phyloP scores from a whole-genome alignment of 2,797 vertebrate genomes.

The Gambelia wislizenii region DNA sequence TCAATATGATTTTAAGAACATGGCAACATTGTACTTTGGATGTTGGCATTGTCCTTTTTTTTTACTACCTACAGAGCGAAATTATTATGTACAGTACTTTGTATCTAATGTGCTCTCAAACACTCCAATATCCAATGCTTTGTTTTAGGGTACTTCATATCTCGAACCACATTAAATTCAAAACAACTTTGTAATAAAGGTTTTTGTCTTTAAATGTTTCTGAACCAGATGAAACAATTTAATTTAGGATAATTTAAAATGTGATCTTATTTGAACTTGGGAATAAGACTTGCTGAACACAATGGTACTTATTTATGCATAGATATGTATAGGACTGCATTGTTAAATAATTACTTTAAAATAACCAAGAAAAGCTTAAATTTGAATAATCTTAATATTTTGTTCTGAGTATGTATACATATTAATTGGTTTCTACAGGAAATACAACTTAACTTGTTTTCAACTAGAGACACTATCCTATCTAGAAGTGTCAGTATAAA shows the following conservation, averaged over 20 bases:
- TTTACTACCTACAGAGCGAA: neutral
- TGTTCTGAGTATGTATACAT: neutral
- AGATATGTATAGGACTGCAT: neutral
- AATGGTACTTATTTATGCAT: neutral
- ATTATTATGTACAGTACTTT: neutral
- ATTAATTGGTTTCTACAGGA: neutral
- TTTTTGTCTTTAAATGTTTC: slow-evolving; percentile 1
- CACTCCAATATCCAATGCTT: neutral
- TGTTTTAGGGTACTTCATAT: slow-evolving; percentile 29
- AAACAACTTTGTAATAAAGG: slow-evolving; percentile 35
- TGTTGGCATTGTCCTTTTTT: neutral
- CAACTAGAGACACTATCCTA: neutral
- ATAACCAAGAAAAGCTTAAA: no score
- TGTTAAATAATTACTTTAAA: neutral
- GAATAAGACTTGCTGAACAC: neutral
- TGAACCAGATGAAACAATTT: neutral
- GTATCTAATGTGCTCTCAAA: neutral
- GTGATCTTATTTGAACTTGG: neutral
- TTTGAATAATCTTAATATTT: neutral
- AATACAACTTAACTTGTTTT: neutral
- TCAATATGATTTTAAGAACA: neutral
- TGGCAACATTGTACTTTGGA: neutral
- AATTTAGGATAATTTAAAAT: neutral
- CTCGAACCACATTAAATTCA: slow-evolving; percentile 17
- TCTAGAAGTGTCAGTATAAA: neutral